Base-by-base conservation (phyloP, 2,113 vertebrate species). In the Lepus timidus region DNA sequence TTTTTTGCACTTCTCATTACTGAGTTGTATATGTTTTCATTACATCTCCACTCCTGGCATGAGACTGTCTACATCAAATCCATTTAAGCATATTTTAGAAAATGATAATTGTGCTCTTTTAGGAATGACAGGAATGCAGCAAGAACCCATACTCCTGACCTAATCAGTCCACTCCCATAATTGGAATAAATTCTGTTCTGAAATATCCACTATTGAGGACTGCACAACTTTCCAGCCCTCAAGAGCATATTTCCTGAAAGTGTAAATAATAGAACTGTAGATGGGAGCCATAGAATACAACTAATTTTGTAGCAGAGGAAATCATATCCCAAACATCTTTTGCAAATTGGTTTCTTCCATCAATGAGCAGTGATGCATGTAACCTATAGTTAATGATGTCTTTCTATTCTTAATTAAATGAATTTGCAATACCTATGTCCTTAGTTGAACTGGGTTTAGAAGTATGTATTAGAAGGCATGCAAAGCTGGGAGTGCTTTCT, bases 1-100 rank as follows among this genome's bases (percentile, higher is more conserved):
- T 64, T 74, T 93, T 88, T 83, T 20, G 36, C 49, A 61, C 39
- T 78, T 96, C 16, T 84, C 68, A 73, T 94, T 81, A 58, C 51
- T 65, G 49, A 96, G 71, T 89, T 85, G 33, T 11, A 11, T 70
- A 39, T 39, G 20, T 91, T 95, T 91, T 91, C 52, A 68, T 89
- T 81, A 64, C 8, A 74, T 84, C 58, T 95, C 62, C 85, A 80
- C 14, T 68, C 55, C 90, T 89, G 71, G 65, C 67, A 85, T 86
- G 73, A 94, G 71, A 36, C 90, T 94, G 61, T 96, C 83, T 97
- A 97, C 92, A 94, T 97, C 95, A 96, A 86, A 94, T 97, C 78
- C 94, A 98, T 67, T 64, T 90, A 78, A 36, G 6, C 25, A 31
- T 91, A 52, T 31, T 96, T 82, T 81, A 88, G 91, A 96, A 70